A percentile compares a stretch with the other conserved stretches of the same genome.
phyloP scores from a whole-genome alignment of 1,140 invertebrate genomes.

The Rhopalosiphum maidis region DNA sequence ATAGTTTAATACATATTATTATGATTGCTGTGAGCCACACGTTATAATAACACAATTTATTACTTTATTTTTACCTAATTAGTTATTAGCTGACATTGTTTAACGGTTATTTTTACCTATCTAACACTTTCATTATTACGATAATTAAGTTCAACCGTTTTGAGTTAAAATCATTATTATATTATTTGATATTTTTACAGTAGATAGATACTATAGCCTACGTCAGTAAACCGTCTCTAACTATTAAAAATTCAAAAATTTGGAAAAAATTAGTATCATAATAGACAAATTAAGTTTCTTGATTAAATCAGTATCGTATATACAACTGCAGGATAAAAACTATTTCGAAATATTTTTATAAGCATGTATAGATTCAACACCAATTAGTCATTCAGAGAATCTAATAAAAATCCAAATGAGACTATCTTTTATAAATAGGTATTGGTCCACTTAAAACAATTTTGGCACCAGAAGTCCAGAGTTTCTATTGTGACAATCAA shows the following conservation, averaged over 20 bases:
- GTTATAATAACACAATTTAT: not conserved
- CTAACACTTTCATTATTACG: not conserved
- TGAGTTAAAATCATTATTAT: not conserved
- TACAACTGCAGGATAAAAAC: not conserved
- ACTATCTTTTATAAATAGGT: constrained; percentile 22
- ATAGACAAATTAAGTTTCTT: not conserved
- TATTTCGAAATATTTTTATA: not conserved
- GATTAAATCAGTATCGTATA: not conserved
- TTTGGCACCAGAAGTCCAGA: constrained; percentile 22
- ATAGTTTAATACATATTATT: not conserved
- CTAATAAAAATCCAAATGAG: constrained; percentile 20
- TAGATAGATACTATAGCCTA: not conserved
- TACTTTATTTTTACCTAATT: not conserved
- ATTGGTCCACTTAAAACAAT: constrained; percentile 5
- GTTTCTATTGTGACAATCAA: constrained; percentile 5
- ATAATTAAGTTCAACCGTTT: not conserved
- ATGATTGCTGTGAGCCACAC: not conserved
- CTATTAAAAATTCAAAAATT: not conserved
- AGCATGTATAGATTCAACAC: not conserved
- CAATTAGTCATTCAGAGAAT: not conserved
- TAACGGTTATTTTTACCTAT: not conserved
- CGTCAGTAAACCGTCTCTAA: not conserved
- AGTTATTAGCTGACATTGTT: not conserved
- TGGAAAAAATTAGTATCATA: not conserved
- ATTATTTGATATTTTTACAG: not conserved